A percentile compares a stretch with the other conserved stretches of the same genome.
These are phyloP conservation scores for Xylocampa areola DNA, from an alignment of 2,888 invertebrate genomes.

Conservation along the genomic window DNA sequence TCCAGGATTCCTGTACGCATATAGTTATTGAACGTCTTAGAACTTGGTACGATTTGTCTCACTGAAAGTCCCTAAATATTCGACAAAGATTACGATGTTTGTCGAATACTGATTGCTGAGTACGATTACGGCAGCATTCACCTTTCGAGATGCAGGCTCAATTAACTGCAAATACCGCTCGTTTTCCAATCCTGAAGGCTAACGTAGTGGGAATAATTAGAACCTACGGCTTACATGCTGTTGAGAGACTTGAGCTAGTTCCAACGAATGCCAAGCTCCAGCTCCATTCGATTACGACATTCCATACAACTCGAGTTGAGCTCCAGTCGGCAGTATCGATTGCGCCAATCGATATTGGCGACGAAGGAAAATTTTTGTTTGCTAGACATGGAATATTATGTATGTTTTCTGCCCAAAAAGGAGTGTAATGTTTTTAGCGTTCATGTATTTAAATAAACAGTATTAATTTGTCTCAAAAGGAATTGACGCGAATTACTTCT, in stretches of 20 bases:
- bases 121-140: conserved; percentile 21
- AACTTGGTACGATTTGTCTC: not conserved
- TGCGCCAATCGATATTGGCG: conserved; percentile 24
- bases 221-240: conserved; percentile 52
- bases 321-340: conserved; percentile 31
- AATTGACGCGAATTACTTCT: not conserved
- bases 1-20: too few relatives aligned
- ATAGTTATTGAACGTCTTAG: too few relatives aligned
- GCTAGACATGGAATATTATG: not conserved
- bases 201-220: conserved; percentile 55
- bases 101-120: conserved; percentile 10
- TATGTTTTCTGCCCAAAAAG: too few relatives aligned
- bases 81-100: conserved; percentile 11
- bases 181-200: conserved; percentile 44
- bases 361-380: not conserved
- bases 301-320: conserved; percentile 28
- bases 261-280: conserved; percentile 44
- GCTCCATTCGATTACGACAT: conserved; percentile 45
- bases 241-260: conserved; percentile 46
- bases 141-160: conserved; percentile 35
- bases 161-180: conserved; percentile 44
- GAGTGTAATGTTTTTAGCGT: too few relatives aligned
- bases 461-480: not conserved
- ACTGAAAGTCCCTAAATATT: not conserved
- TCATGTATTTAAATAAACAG: not conserved